Evolutionary conservation across 2,888 invertebrate genomes (phyloP), one percentile per base, ranked within the genome.

Genomic region (Drosophila stalkeri): DNA sequence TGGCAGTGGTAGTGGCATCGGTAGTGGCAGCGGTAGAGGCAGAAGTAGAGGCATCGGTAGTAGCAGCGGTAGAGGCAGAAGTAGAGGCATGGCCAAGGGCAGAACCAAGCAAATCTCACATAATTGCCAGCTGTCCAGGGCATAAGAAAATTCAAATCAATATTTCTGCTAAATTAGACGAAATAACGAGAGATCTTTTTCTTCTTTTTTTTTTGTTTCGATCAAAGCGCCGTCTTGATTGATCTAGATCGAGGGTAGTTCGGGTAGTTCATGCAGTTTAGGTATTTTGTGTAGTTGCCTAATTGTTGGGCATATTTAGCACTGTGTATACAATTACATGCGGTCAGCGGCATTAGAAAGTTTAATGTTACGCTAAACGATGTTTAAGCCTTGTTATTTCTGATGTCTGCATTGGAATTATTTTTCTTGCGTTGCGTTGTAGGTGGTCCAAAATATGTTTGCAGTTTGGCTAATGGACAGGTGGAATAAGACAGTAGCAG

Each of bases 151-250:
- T 39, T 23, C 31, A 9, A 27, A 41, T 57, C 18, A 27, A 54
- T 43, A 76, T 75, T 89, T 85, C 75, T 87, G 88, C 73, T 81
- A 79, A 85, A 85, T 83, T 85, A 79, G 75, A 74, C 59, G 81
- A 52, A 62, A 61, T 61, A 67, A 61, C 59, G 74, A 23, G 46
- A 67, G 77, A 77, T 67, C 63, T 67, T 56, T 9, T 12, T 39
- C n/a, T 9, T 2, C 44, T 54, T 67, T 66, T 65, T 70, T 31
- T 47, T 47, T 70, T 27, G 27, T 69, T 64, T 68, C 62, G 74
- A 78, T 79, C 78, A 77, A 73, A 74, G 74, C 55, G 61, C 67
- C 70, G 65, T 61, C 44, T 46, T 61, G 69, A 81, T 76, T 67
- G 80, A 76, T 73, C 76, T 65, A 14, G 23, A 56, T 56, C 37